These are phyloP conservation scores for Penaeus vannamei DNA, from an alignment of 1,140 invertebrate species.

Conservation along the genomic window DNA sequence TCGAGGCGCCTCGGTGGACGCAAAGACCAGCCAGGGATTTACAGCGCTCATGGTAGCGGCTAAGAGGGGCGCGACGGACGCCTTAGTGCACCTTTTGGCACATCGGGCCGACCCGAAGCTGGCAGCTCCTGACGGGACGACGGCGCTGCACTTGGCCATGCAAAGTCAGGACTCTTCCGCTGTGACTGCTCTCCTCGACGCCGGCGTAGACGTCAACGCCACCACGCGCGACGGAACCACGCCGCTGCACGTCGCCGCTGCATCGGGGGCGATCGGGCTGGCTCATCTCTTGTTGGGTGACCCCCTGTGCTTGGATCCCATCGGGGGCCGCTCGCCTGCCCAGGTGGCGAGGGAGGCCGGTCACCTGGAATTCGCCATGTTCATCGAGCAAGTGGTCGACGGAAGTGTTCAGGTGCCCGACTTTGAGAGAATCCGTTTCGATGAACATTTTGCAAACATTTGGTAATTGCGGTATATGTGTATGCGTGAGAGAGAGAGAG, in stretches of 20 bases:
- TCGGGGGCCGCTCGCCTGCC: too few species aligned
- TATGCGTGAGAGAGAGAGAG: too few species aligned
- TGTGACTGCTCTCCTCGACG: conserved; percentile 30
- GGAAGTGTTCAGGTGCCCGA: too few species aligned
- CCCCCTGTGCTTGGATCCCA: too few species aligned
- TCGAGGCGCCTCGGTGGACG: not conserved
- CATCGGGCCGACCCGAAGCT: conserved; percentile 1
- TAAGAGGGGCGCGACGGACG: not conserved
- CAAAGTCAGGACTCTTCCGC: not conserved
- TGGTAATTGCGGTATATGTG: too few species aligned
- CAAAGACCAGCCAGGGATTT: not conserved
- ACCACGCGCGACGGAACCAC: not conserved
- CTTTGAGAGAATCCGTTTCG: too few species aligned
- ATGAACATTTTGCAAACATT: too few species aligned
- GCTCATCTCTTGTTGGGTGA: too few species aligned
- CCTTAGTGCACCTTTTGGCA: not conserved
- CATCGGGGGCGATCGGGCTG: not conserved
- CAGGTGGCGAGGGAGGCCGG: too few species aligned
- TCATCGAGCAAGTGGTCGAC: too few species aligned
- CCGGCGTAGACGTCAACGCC: conserved; percentile 38
- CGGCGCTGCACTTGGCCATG: conserved; percentile 36
- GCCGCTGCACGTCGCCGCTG: not conserved
- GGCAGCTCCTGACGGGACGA: not conserved
- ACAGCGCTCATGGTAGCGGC: conserved; percentile 38
- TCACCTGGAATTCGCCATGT: too few species aligned